phyloP scores from a whole-genome alignment of 23 tunicate species.

The Trididemnum clinides region DNA sequence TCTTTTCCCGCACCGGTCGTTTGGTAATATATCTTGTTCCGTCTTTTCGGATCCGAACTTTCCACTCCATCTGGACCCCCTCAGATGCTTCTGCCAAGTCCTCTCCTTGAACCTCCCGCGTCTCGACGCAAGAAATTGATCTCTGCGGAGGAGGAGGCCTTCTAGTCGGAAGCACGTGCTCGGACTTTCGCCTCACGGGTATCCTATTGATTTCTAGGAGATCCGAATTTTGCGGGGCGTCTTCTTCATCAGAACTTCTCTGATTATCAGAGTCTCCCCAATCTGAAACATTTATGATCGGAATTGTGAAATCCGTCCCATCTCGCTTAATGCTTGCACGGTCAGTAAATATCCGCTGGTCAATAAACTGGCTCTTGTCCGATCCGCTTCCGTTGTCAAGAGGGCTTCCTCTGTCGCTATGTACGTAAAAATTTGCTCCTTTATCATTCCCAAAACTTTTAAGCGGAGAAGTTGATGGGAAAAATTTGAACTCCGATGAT shows the following conservation, averaged over 20 bases:
- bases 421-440: no score
- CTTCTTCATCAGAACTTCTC: neutral
- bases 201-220: neutral
- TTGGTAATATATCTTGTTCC: constrained; percentile 33
- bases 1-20: neutral
- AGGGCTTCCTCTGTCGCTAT: no score
- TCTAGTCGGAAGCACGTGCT: neutral
- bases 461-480: constrained; percentile 16
- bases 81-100: neutral
- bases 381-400: no score
- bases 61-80: constrained; percentile 7
- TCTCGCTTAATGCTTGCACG: no score
- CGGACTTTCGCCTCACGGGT: neutral
- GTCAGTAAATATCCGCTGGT: no score
- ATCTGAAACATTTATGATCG: neutral
- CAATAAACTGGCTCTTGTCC: no score
- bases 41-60: constrained; percentile 21
- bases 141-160: neutral
- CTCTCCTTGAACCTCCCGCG: neutral
- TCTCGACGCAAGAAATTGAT: constrained; percentile 10
- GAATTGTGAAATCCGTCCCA: neutral
- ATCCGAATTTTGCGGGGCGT: neutral
- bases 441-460: constrained; percentile 17
- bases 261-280: neutral
- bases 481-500: neutral